Evolutionary conservation across 2,888 invertebrate species (phyloP), one percentile per base, ranked within the genome.

Genomic region (Celastrina argiolus): DNA sequence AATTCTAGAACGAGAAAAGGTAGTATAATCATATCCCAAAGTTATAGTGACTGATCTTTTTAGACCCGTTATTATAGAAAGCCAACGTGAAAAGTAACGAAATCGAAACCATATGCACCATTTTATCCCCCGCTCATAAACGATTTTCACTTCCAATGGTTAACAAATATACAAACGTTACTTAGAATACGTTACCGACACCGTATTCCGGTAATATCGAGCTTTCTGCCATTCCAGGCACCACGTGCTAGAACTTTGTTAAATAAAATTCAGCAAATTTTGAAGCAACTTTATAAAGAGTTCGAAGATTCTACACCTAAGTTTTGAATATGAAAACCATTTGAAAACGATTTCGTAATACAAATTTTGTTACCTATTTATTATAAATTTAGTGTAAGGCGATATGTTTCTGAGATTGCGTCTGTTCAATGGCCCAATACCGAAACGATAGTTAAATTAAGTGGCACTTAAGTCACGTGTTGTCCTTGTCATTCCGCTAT

Each of bases 241-340:
- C 65, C 65, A 59, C 65, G 65, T 65, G 65, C 58, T 58, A 28
- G 28, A 39, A 65, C 41, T 65, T 65, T 59, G 65, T 65, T 65
- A 58, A 65, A 65, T 65, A 59, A 65, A 65, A 65, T 41, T 28
- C 41, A 41, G 41, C 65, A 41, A 28, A 58, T 42, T 65, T 65
- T 39, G n/a, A 41, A 56, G 41, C 31, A 39, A 61, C 39, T 39
- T 36, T 16, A 39, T 61, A 22, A 59, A 59, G 18, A 61, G 61
- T 39, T 61, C 12, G 39, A 59, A 59, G 59, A 61, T 61, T 61
- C 22, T 16, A 22, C 22, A 6, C 14, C 14, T 16, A 22, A 61
- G 34, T 36, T 22, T 61, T 61, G 12, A 36, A 36, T 61, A 14
- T 36, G 14, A 39, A 22, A 61, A 12, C 16, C 58, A 26, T 51